phyloP scores from a whole-genome alignment of 2,888 invertebrate genomes.

The Neocrepidodera transversa region DNA sequence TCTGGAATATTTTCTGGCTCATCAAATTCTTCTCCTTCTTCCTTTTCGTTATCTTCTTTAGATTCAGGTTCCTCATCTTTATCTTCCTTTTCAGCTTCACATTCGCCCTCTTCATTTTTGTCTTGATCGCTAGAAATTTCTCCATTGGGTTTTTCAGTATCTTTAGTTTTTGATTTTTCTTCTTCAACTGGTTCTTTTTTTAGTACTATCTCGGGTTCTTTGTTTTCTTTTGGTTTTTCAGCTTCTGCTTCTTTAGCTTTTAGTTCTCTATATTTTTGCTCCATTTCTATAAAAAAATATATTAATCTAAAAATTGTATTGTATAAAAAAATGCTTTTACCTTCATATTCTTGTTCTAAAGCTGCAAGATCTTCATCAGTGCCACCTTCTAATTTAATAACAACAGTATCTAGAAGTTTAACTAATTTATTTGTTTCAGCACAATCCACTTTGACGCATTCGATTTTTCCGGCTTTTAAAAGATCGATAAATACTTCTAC shows the following conservation, averaged over 20 bases:
- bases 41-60: constrained; percentile 27
- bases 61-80: constrained; percentile 58
- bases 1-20: constrained; percentile 45
- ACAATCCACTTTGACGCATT: constrained; percentile 83
- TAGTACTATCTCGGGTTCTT: constrained; percentile 50
- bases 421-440: constrained; percentile 83
- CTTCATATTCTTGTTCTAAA: constrained; percentile 74
- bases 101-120: constrained; percentile 44
- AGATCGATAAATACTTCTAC: constrained; percentile 89
- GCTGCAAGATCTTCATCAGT: constrained; percentile 86
- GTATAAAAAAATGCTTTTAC: too few relatives aligned
- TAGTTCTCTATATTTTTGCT: constrained; percentile 51
- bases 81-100: constrained; percentile 58
- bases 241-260: constrained; percentile 48
- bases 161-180: constrained; percentile 45
- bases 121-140: constrained; percentile 24
- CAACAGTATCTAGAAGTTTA: constrained; percentile 92
- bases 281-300: constrained; percentile 46
- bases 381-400: constrained; percentile 95
- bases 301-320: too few relatives aligned
- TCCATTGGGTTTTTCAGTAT: constrained; percentile 13
- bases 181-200: constrained; percentile 53
- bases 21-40: constrained; percentile 57
- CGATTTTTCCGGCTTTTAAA: constrained; percentile 75
- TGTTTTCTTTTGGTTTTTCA: constrained; percentile 46